Evolutionary conservation across 2,113 vertebrate species (phyloP).

Genomic region (Onychostoma macrolepis): DNA sequence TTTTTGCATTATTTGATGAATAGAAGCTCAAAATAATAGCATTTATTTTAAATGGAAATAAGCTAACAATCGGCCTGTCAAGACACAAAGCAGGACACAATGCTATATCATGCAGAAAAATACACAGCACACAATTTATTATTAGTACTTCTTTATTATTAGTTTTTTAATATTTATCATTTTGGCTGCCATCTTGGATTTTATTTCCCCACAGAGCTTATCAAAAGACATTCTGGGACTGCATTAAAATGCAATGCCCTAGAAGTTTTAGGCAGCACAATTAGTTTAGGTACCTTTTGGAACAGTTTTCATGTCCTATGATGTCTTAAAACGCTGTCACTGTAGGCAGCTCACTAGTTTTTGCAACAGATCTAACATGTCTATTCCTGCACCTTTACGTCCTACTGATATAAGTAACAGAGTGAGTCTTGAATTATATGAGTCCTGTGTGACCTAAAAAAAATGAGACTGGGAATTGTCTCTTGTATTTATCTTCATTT

Average conservation of each 20-base stretch:
- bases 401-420: not conserved
- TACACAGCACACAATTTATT: too few relatives aligned
- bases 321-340: not conserved
- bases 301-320: not conserved
- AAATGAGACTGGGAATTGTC: conserved; percentile 44
- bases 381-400: not conserved
- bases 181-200: too few relatives aligned
- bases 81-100: too few relatives aligned
- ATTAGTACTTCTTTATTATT: too few relatives aligned
- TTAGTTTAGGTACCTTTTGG: not conserved
- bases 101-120: too few relatives aligned
- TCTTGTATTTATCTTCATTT: conserved; percentile 58
- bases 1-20: too few relatives aligned
- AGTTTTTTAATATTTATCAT: too few relatives aligned
- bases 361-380: not conserved
- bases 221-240: not conserved
- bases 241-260: not conserved
- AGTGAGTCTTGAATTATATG: conserved; percentile 18
- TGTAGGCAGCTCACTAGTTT: not conserved
- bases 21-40: too few relatives aligned
- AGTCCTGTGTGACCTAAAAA: conserved; percentile 42
- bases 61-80: too few relatives aligned
- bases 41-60: too few relatives aligned
- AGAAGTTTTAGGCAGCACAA: not conserved
- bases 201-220: not conserved